Base-by-base conservation (phyloP, 2,888 invertebrate genomes). In the Idaea biselata region DNA sequence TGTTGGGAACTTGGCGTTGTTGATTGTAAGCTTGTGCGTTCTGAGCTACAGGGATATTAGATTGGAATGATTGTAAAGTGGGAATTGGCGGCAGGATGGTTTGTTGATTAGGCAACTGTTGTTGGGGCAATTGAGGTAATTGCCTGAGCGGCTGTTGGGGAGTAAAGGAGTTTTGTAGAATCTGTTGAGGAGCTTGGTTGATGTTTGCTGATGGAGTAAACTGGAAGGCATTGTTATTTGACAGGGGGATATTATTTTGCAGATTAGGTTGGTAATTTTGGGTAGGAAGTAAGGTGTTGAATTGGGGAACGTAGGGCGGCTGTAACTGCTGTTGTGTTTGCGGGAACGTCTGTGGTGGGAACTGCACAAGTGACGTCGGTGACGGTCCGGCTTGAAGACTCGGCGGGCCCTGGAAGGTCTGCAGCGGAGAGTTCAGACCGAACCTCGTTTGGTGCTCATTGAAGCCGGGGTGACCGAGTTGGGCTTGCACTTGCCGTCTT, bases 401-500 rank as follows among this genome's bases (percentile, higher is more conserved):
- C 18, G 79, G 73, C 68, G 87, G 89, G 55, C 78, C 74, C 64
- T 87, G 90, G 74, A 89, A 91, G 68, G 76, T 87, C 73, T 90
- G 91, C 6, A 92, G 79, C 1, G 89, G 89, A 7, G 91, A 89
- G 68, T 72, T 89, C 60, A 91, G 74, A 54, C 91, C 92, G 69
- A 91, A 92, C 83, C 92, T 87, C 55, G 91, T 89, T 72, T 91
- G 91, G 67, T 92, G 91, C 68, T 92, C 91, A 68, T 71, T 89
- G 78, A 91, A 91, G 56, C 89, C 90, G 55, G 88, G 79, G 63
- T 88, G 90, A 62, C 86, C 86, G 69, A 86, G 73, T 31, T 83
- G 72, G 54, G 86, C 81, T 31, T 83, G 72, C 54, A 86, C 81
- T 71, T 90, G 90, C 79, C 91, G 85, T 84, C 85, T 87, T 83